These are phyloP conservation scores for Eilema griseolum DNA, from an alignment of 2,888 invertebrate genomes.

Conservation along the genomic window DNA sequence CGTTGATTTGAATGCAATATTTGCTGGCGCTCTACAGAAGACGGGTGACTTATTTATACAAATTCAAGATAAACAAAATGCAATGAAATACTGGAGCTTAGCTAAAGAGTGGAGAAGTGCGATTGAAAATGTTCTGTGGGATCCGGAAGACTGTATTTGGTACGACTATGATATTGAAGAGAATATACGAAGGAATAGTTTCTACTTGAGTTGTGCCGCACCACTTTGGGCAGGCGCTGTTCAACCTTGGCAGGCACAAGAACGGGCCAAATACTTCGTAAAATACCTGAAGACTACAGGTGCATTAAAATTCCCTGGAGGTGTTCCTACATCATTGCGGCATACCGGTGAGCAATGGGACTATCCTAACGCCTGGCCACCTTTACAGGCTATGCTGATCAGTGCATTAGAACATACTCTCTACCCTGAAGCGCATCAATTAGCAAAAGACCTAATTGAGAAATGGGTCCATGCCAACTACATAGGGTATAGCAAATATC, in stretches of 20 bases:
- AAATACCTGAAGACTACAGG: constrained; percentile 85
- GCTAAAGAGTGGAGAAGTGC: constrained; percentile 88
- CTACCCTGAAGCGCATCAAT: constrained; percentile 84
- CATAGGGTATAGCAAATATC: constrained; percentile 84
- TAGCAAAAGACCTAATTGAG: constrained; percentile 89
- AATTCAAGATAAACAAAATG: constrained; percentile 85
- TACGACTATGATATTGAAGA: constrained; percentile 91
- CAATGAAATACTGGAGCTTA: constrained; percentile 86
- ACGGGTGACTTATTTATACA: constrained; percentile 88
- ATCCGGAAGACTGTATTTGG: constrained; percentile 92
- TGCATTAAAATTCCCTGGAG: constrained; percentile 87
- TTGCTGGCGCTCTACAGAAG: constrained; percentile 90
- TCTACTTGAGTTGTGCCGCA: constrained; percentile 91
- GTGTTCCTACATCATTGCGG: constrained; percentile 90
- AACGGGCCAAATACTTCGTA: constrained; percentile 84
- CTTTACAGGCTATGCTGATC: constrained; percentile 92
- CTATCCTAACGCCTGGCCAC: constrained; percentile 95
- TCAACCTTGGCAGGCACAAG: constrained; percentile 72
- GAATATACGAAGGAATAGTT: constrained; percentile 87
- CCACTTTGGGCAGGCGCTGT: constrained; percentile 91
- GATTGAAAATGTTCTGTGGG: constrained; percentile 92
- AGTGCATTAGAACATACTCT: constrained; percentile 89
- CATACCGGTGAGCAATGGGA: constrained; percentile 93
- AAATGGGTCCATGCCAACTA: constrained; percentile 91
- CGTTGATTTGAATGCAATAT: constrained; percentile 93